Base-by-base conservation (phyloP, 2,888 invertebrate species). In the Eupithecia abbreviata region DNA sequence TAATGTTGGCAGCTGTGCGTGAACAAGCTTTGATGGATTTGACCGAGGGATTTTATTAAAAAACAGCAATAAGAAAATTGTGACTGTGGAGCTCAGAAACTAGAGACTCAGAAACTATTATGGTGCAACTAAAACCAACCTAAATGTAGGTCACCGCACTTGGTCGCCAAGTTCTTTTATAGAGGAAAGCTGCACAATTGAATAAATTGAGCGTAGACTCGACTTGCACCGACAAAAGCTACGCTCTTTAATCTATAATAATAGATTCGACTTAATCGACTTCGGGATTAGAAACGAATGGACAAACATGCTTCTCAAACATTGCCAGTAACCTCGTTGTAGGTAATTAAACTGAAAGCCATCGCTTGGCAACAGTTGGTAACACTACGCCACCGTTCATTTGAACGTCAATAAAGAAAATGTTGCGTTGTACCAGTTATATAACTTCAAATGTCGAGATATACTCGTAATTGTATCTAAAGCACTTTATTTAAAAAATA, bases 1-100 rank as follows among this genome's bases (percentile, higher is more conserved):
- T 89, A 90, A 86, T 85, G 88, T 81, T 81, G 85, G 84, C 92
- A 91, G 90, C 90, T 91, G 91, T 81, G 89, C 78, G 73, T 68
- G 74, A 76, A 77, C 76, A 73, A 72, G 72, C 71, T 45, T 45
- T 69, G 69, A 69, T 69, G 47, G 68, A 72, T 78, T 75, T 76
- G 77, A 74, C 68, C 66, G 71, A 79, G 68, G 73, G 71, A 75
- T 75, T 67, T 71, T 68, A 74, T 72, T 72, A 62, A 68, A 73
- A 30, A 70, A 55, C 71, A 73, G 65, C 58, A 42, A n/a, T 71
- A 55, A 72, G 62, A 51, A 72, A 18, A 62, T 4, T 62, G 10
- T 12, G 30, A 62, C 30, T 62, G 30, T 30, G 6, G 6, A n/a
- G 62, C 62, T 62, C 30, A 10, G 12, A 18, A 58, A 10, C 18